Evolutionary conservation across 2,797 vertebrate species (phyloP), one percentile per base, ranked within the genome.

Genomic region (Poeciliopsis turneri): DNA sequence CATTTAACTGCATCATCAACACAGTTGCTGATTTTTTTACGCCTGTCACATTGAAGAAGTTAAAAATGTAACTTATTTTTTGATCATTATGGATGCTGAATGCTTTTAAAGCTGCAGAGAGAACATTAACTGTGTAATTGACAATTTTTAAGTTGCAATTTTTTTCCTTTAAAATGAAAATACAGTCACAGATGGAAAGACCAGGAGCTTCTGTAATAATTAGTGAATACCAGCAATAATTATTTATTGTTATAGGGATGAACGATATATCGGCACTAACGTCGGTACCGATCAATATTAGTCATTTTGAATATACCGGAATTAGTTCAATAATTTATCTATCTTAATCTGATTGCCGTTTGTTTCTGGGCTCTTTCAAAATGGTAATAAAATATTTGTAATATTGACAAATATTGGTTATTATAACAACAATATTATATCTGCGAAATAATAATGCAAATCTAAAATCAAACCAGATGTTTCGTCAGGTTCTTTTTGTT

Each of bases 1-100:
- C 33, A 76, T 81, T 84, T 53, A 61, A 68, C 49, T 74, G 78
- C 47, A 84, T 46, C 78, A 72, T 36, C 18, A 64, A 72, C 79
- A 76, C 4, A 0, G 71, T 39, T 39, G 5, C 36, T 39, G 36
- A 39, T 39, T 39, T 39, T 39, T 3, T 39, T 39, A 39, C 1
- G 36, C 5, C 36, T 55, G 53, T 55, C 23, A 2, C 53, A n/a
- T 55, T 55, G n/a, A 1, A n/a, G 53, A 55, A n/a, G 53, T 12
- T 12, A 55, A n/a, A 51, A n/a, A 57, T 28, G 4, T 5, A 13
- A 57, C n/a, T 57, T 59, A 0, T 5, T 59, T 30, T 5, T 59
- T 25, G 2, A 53, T 25, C 49, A 10, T 10, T 25, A 53, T 53
- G 49, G 20, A 25, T 10, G 49, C 49, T 53, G 20, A 53, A 59